phyloP scores from a whole-genome alignment of 30 jellyfish, hydroid and myxozoan genomes.

The Cassiopea xamachana region DNA sequence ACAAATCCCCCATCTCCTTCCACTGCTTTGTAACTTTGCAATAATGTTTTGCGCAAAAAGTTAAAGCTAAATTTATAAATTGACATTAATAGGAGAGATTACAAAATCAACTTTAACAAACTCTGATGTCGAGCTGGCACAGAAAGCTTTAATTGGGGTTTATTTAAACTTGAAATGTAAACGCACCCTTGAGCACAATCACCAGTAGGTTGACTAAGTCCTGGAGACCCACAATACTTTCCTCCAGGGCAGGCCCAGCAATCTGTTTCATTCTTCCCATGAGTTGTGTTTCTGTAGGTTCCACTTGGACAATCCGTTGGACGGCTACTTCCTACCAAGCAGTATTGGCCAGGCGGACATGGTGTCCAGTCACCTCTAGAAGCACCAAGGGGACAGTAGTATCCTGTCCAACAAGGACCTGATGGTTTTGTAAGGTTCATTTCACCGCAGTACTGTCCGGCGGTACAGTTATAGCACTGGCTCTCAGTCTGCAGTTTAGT shows the following conservation, averaged over 20 bases:
- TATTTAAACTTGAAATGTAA: too few species aligned
- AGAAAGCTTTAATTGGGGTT: too few species aligned
- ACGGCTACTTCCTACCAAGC: conserved; percentile 60
- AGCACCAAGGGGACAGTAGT: conserved; percentile 93
- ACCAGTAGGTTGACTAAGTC: conserved; percentile 88
- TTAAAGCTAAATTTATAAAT: too few species aligned
- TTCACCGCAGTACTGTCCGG: conserved; percentile 89
- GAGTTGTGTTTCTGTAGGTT: conserved; percentile 84
- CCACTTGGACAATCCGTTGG: conserved; percentile 93
- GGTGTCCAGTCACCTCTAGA: conserved; percentile 77
- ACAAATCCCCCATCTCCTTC: too few species aligned
- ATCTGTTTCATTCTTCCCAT: conserved; percentile 83
- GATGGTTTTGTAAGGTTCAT: conserved; percentile 82
- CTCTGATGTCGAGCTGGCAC: too few species aligned
- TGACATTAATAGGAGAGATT: too few species aligned
- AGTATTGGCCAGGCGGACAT: conserved; percentile 93
- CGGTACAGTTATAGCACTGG: conserved; percentile 91
- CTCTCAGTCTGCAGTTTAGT: conserved; percentile 68
- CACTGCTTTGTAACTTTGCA: too few species aligned
- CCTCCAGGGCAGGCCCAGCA: conserved; percentile 99
- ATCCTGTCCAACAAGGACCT: conserved; percentile 98
- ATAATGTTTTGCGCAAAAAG: too few species aligned
- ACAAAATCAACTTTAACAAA: too few species aligned
- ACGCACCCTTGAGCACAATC: conserved; percentile 96
- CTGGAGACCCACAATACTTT: conserved; percentile 87